phyloP scores from a whole-genome alignment of 2,888 invertebrate species.

The Pelosia muscerda region DNA sequence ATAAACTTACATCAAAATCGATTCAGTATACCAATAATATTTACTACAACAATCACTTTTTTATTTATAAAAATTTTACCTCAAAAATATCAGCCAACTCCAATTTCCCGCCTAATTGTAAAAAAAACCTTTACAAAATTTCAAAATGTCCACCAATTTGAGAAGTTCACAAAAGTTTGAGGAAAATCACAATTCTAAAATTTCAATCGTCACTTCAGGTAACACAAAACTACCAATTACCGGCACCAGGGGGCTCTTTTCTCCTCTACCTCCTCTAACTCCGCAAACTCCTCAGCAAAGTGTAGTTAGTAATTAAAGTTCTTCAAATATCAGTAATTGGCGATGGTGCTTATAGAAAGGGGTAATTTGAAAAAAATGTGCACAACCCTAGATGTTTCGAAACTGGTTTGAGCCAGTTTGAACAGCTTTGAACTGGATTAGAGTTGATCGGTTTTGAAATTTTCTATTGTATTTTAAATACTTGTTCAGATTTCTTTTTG shows the following conservation, averaged over 20 bases:
- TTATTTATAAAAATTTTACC: not conserved
- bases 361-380: constrained; percentile 24
- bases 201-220: constrained; percentile 37
- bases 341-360: constrained; percentile 37
- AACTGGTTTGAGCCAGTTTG: constrained; percentile 44
- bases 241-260: constrained; percentile 20
- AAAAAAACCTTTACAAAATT: constrained; percentile 9
- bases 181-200: constrained; percentile 37
- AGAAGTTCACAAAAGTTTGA: constrained; percentile 26
- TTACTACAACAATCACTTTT: not conserved
- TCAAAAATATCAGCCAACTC: constrained; percentile 8
- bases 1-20: too few relatives aligned
- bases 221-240: constrained; percentile 52
- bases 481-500: not conserved
- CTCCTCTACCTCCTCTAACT: constrained; percentile 40
- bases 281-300: constrained; percentile 42
- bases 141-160: constrained; percentile 16
- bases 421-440: constrained; percentile 45
- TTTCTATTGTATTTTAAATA: constrained; percentile 5
- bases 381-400: constrained; percentile 7
- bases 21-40: too few relatives aligned
- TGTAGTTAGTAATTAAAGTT: constrained; percentile 49
- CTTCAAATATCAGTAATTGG: constrained; percentile 43
- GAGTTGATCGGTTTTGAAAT: constrained; percentile 32
- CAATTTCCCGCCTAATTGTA: not conserved